Base-by-base conservation (phyloP, 2,797 vertebrate species). In the Bovichtus diacanthus region DNA sequence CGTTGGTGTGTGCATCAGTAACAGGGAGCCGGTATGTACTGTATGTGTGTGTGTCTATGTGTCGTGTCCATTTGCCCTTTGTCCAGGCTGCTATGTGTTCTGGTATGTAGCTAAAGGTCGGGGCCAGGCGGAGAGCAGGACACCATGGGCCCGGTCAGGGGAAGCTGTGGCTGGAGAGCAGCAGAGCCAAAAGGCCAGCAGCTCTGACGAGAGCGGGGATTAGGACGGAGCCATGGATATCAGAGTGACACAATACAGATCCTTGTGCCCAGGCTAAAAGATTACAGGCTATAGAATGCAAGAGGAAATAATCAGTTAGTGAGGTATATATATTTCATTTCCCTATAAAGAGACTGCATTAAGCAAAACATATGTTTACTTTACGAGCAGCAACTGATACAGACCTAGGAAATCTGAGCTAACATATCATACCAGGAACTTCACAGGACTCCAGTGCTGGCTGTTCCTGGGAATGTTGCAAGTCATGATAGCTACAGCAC, bases 51-150 rank as follows among this genome's bases (percentile, higher is more conserved):
- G 56, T 76, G 76, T 83, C 85, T 80, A 84, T 81, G 84, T 72
- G 81, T 74, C 49, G 56, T 86, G 79, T 89, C 87, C 83, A 64
- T 89, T 86, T 93, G 90, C 90, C 91, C 92, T 95, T 94, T 95
- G 90, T 93, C 92, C 92, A 74, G 85, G 90, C 90, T 91, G 94
- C 92, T 95, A 93, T 95, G 93, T 92, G 91, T 91, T 82, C 88
- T 93, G 94, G 94, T 94, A 94, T 95, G 93, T 91, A 87, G 83
- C 91, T 93, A 94, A 95, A 95, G 93, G 94, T 94, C 90, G 84
- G 88, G 91, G 85, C 91, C 90, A 87, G 88, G 91, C 85, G 25
- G 78, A 75, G 84, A 89, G 91, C 70, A 81, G 87, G 82, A 76
- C 65, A 61, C 74, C 87, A 87, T 93, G 83, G 92, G 91, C 93